These are phyloP conservation scores for Elachura formosa DNA, from an alignment of 2,113 vertebrate genomes.

Conservation along the genomic window DNA sequence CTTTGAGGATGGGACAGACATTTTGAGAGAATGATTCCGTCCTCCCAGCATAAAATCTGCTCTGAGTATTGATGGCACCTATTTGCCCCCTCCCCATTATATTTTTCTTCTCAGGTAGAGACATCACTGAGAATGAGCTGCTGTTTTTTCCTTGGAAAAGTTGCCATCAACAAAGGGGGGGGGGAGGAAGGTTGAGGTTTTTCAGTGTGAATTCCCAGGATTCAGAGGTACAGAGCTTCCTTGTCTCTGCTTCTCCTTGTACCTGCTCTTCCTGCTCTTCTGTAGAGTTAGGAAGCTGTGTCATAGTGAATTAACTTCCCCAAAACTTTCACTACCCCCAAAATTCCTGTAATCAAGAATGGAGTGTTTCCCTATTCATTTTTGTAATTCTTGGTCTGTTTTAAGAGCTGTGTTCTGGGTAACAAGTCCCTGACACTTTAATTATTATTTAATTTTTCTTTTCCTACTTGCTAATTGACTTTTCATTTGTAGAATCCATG, in stretches of 20 bases:
- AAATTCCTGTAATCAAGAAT: neutral
- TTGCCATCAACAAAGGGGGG: neutral
- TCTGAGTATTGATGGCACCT: neutral
- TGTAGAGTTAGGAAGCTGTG: neutral
- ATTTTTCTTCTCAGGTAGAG: neutral
- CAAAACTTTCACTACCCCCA: neutral
- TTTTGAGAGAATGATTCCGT: neutral
- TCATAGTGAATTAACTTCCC: neutral
- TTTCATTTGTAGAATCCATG: neutral
- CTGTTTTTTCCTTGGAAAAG: neutral
- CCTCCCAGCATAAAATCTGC: neutral
- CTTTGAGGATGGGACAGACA: neutral
- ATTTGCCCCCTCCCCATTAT: rapidly evolving
- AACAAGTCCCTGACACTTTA: neutral
- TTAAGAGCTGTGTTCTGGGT: neutral
- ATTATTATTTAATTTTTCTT: neutral
- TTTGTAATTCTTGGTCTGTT: neutral
- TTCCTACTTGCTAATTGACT: neutral
- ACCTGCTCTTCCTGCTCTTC: neutral
- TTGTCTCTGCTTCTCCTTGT: neutral
- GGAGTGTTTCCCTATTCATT: neutral
- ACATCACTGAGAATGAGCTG: neutral
- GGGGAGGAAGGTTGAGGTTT: neutral
- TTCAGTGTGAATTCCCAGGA: rapidly evolving
- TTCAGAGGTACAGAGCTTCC: neutral